These are phyloP conservation scores for Globicephala melas DNA, from an alignment of 2,113 vertebrate species.

Conservation along the genomic window DNA sequence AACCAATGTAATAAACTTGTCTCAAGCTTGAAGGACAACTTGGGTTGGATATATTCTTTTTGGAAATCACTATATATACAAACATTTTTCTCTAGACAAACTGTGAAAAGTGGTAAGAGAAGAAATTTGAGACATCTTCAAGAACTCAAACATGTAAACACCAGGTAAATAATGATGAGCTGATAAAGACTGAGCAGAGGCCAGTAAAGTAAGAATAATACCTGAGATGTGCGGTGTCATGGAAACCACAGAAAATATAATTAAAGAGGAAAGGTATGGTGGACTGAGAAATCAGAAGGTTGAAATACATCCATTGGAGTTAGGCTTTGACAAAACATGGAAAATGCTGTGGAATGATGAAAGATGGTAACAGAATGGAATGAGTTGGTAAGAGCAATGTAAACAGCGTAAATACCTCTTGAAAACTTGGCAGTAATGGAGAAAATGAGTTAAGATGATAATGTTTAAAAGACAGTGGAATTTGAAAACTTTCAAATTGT, in stretches of 20 bases:
- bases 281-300: background rate
- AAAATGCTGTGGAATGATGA: background rate
- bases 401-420: background rate
- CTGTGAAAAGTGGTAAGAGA: background rate
- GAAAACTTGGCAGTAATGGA: background rate
- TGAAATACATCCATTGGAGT: background rate
- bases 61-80: background rate
- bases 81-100: background rate
- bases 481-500: background rate
- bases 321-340: background rate
- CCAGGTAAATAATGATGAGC: background rate
- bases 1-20: background rate
- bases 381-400: background rate
- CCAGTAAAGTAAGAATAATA: background rate
- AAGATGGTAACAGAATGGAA: background rate
- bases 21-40: background rate
- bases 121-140: background rate
- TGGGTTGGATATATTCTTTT: background rate
- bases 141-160: background rate
- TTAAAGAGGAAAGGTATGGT: background rate
- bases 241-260: background rate
- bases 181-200: background rate
- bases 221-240: background rate
- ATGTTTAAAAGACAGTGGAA: background rate
- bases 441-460: background rate